Evolutionary conservation across 2,113 vertebrate species (phyloP).

Genomic region (Corythaeola cristata): DNA sequence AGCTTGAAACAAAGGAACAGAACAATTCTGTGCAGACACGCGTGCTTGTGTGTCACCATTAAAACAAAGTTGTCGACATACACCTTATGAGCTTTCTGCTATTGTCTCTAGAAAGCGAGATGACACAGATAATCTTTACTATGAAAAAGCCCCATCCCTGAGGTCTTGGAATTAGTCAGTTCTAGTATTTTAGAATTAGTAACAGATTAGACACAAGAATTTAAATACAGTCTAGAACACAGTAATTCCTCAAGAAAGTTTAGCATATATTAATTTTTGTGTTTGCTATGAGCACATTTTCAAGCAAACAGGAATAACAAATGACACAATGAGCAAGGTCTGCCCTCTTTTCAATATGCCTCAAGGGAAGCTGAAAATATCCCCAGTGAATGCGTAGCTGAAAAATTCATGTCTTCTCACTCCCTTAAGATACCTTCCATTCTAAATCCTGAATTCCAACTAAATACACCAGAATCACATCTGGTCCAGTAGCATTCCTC

Average conservation of each 20-base stretch:
- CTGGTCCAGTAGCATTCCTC: background rate
- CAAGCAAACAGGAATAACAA: background rate
- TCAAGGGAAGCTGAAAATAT: background rate
- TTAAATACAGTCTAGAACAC: background rate
- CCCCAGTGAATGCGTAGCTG: background rate
- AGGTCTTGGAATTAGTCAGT: background rate
- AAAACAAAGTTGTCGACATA: background rate
- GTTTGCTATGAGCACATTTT: background rate
- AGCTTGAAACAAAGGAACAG: background rate
- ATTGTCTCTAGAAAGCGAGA: background rate
- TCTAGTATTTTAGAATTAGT: background rate
- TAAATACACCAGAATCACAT: background rate
- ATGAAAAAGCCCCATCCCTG: rapidly evolving
- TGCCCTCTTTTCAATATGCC: background rate
- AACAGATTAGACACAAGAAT: background rate
- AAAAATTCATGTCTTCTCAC: background rate
- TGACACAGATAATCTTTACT: background rate
- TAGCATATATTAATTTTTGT: background rate
- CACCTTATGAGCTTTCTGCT: background rate
- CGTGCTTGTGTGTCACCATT: background rate
- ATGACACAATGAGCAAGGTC: background rate
- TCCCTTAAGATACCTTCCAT: background rate
- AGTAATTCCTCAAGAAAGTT: background rate
- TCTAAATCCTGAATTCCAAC: background rate
- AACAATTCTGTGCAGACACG: background rate